Evolutionary conservation across 1,140 invertebrate genomes (phyloP).

Genomic region (Apolygus lucorum): DNA sequence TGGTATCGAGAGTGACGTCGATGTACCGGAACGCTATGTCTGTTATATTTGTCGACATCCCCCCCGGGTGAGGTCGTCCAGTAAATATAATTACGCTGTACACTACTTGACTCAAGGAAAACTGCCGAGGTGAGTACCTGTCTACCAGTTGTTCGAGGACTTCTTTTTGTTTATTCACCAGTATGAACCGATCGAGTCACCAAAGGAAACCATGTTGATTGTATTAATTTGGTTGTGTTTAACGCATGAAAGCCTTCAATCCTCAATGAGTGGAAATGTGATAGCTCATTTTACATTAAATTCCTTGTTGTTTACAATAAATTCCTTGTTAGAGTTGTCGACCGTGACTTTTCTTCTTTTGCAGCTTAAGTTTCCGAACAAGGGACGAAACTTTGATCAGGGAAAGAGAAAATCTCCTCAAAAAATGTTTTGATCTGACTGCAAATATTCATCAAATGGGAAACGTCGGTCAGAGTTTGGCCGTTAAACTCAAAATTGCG

Average conservation of each 20-base stretch:
- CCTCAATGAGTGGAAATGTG: too few relatives aligned
- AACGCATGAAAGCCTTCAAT: too few relatives aligned
- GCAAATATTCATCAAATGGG: conserved; percentile 56
- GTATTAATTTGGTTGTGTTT: neutral
- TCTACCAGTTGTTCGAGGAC: too few relatives aligned
- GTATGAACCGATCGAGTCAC: too few relatives aligned
- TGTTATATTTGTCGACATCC: conserved; percentile 80
- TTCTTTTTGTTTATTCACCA: too few relatives aligned
- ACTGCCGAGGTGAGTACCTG: conserved; percentile 47
- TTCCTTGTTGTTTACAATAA: neutral
- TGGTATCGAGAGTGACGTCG: conserved; percentile 64
- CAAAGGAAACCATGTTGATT: too few relatives aligned
- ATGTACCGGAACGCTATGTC: conserved; percentile 84
- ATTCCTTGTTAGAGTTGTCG: neutral
- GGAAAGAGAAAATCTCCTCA: conserved; percentile 46
- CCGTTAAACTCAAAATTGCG: conserved; percentile 67
- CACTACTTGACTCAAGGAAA: conserved; percentile 78
- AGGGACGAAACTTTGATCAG: conserved; percentile 40
- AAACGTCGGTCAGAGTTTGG: conserved; percentile 57
- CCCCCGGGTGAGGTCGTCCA: conserved; percentile 54
- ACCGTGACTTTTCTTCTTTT: conserved; percentile 17
- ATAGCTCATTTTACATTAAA: too few relatives aligned
- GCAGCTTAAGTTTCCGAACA: conserved; percentile 39
- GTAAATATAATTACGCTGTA: conserved; percentile 71
- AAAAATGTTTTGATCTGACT: conserved; percentile 61